Evolutionary conservation across 2,888 invertebrate species (phyloP).

Genomic region (Lacanobia wlatinum): DNA sequence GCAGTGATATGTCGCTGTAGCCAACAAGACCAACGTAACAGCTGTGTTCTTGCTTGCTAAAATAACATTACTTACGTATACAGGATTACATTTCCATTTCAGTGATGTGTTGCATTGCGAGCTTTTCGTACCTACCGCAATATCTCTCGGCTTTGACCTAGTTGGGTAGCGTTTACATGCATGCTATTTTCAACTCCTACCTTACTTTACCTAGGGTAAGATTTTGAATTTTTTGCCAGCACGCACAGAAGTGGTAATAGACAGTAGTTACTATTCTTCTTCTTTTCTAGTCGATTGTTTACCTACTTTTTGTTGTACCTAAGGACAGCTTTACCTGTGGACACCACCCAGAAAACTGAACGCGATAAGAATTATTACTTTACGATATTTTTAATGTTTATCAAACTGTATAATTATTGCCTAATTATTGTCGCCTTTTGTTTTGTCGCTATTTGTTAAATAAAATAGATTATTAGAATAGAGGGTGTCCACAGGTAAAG

Average conservation of each 20-base stretch:
- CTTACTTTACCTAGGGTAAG: neutral
- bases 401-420: no score
- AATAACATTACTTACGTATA: constrained; percentile 23
- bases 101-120: neutral
- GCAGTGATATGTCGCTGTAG: neutral
- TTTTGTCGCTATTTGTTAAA: no score
- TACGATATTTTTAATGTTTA: no score
- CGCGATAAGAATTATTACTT: no score
- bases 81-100: constrained; percentile 30
- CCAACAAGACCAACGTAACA: neutral
- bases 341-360: no score
- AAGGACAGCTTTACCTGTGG: no score
- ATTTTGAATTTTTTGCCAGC: neutral
- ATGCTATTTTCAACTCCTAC: neutral
- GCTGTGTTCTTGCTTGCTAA: neutral
- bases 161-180: neutral
- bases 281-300: neutral
- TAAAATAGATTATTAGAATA: no score
- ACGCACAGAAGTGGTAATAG: neutral
- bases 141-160: constrained; percentile 6
- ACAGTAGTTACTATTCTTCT: neutral
- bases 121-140: neutral
- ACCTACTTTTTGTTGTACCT: no score
- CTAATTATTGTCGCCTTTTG: no score
- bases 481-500: no score